A percentile compares a stretch with the other conserved stretches of the same genome.
phyloP scores from a whole-genome alignment of 2,113 vertebrate species.

The Aplodontia rufa region DNA sequence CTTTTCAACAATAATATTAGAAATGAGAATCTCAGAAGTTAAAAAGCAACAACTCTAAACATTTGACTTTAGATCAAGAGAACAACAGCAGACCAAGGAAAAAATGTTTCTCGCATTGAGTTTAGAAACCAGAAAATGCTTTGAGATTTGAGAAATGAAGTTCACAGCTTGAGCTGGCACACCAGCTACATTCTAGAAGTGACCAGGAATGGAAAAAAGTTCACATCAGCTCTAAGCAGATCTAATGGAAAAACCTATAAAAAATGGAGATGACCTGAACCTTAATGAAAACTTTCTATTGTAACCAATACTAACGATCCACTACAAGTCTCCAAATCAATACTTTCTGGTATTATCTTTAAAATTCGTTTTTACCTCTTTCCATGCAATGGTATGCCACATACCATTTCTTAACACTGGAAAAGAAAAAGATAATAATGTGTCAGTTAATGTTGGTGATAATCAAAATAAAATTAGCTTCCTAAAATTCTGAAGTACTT shows the following conservation, averaged over 20 bases:
- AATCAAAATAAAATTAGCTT: background rate
- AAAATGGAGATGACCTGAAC: background rate
- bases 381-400: slow-evolving; percentile 98
- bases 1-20: background rate
- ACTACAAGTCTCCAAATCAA: background rate
- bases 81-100: background rate
- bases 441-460: background rate
- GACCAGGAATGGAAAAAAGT: rapidly evolving
- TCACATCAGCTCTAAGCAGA: background rate
- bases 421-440: slow-evolving; percentile 78
- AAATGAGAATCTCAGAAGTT: slow-evolving; percentile 10
- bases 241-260: background rate
- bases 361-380: slow-evolving; percentile 90
- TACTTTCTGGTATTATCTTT: background rate
- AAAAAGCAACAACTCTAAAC: background rate
- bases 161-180: background rate
- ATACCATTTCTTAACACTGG: slow-evolving; percentile 95
- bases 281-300: background rate
- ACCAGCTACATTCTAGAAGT: background rate
- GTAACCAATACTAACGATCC: background rate
- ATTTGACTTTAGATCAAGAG: background rate
- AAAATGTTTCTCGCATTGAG: background rate
- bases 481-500: background rate
- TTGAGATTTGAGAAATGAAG: background rate
- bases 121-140: slow-evolving; percentile 1